Conservation (phyloP, 2,113 vertebrate species). For the Parus major region DNA sequence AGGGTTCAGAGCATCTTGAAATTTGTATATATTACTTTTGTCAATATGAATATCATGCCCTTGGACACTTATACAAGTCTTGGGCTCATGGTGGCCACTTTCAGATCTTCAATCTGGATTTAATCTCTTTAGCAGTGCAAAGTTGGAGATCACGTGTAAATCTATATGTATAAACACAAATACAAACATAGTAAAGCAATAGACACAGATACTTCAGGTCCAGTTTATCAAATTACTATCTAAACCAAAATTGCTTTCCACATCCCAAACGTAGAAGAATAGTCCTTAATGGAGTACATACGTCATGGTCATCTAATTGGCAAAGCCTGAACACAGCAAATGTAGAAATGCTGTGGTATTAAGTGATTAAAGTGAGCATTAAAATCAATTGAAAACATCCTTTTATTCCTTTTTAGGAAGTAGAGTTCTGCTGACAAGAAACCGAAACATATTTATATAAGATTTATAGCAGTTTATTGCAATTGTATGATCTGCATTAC, state of each 20-base stretch:
- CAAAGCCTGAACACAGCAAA: background rate
- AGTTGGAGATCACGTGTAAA: background rate
- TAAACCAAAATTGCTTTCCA: background rate
- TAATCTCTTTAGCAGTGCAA: background rate
- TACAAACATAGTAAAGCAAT: background rate
- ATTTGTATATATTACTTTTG: background rate
- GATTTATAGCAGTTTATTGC: background rate
- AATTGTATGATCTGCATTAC: background rate
- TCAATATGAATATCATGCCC: background rate
- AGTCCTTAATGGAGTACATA: background rate
- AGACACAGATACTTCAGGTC: background rate
- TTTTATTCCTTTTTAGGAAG: background rate
- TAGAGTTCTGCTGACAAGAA: background rate
- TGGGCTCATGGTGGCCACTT: background rate
- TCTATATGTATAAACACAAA: background rate
- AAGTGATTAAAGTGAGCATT: background rate
- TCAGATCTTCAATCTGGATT: background rate
- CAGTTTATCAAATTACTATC: background rate
- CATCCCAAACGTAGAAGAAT: background rate
- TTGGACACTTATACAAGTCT: background rate
- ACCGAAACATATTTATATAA: background rate
- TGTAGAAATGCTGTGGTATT: background rate
- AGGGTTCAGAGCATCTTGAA: background rate
- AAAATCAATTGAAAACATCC: background rate
- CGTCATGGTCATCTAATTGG: background rate